Evolutionary conservation across 2,888 invertebrate species (phyloP).

Genomic region (Caenorhabditis imperialis): DNA sequence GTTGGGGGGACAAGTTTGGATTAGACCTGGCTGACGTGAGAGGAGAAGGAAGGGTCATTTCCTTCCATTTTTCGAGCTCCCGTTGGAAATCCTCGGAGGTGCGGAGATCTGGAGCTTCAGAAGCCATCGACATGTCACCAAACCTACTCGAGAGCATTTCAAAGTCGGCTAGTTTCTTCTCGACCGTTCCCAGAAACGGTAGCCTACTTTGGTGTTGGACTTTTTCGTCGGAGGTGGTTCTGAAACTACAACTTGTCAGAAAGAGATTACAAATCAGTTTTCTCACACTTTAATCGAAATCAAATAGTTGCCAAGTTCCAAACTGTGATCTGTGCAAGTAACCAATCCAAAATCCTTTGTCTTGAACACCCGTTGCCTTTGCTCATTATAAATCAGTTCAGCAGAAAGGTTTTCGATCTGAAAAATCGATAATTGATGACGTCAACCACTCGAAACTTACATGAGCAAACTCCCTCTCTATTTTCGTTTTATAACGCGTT

Average conservation of each 20-base stretch:
- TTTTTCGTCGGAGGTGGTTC: slow-evolving; percentile 4
- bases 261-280: background rate
- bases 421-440: background rate
- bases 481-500: background rate
- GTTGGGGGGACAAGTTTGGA: too few relatives aligned
- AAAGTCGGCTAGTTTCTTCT: too few relatives aligned
- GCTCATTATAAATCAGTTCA: background rate
- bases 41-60: too few relatives aligned
- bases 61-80: too few relatives aligned
- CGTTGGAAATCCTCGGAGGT: too few relatives aligned
- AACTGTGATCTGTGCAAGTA: background rate
- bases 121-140: too few relatives aligned
- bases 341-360: background rate
- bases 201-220: background rate
- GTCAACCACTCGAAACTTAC: background rate
- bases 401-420: background rate
- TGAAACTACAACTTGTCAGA: background rate
- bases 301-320: background rate
- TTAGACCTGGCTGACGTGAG: too few relatives aligned
- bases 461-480: background rate
- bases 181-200: background rate
- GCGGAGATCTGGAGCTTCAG: too few relatives aligned
- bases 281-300: background rate
- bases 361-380: background rate
- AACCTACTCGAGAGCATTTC: too few relatives aligned